Evolutionary conservation across 2,888 invertebrate genomes (phyloP).

Genomic region (Torymus tubicola): DNA sequence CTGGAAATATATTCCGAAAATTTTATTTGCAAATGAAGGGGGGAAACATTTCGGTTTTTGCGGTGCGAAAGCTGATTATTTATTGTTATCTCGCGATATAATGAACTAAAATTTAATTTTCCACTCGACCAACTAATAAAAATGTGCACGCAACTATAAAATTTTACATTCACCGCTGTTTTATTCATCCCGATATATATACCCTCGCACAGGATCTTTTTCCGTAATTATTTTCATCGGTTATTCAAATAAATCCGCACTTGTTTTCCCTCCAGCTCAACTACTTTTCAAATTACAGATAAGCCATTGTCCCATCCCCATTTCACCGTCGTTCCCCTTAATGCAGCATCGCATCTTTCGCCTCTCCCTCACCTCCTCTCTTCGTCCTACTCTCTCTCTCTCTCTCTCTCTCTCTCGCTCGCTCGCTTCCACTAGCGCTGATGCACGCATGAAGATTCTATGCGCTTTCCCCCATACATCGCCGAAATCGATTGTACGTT

Average conservation of each 20-base stretch:
- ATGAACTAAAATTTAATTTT: neutral
- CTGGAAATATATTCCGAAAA: neutral
- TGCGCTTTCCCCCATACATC: slow-evolving; percentile 54
- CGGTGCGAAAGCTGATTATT: neutral
- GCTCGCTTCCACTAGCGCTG: neutral
- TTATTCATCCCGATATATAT: neutral
- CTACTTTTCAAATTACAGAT: slow-evolving; percentile 7
- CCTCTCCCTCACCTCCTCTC: slow-evolving; percentile 16
- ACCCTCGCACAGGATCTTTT: no score
- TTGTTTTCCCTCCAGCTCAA: no score
- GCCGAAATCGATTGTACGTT: slow-evolving; percentile 66
- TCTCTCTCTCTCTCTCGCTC: neutral
- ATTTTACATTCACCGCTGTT: neutral
- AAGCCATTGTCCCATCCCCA: slow-evolving; percentile 10
- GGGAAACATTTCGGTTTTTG: neutral
- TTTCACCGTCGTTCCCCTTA: neutral
- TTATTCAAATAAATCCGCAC: no score
- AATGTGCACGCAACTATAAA: neutral
- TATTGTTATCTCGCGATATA: neutral
- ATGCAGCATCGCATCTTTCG: slow-evolving; percentile 1
- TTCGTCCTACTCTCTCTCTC: neutral
- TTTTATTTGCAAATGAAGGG: slow-evolving; percentile 9
- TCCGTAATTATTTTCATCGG: no score
- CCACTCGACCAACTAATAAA: neutral
- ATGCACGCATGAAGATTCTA: slow-evolving; percentile 36